Evolutionary conservation across 2,888 invertebrate genomes (phyloP).

Genomic region (Tetanocera ferruginea): DNA sequence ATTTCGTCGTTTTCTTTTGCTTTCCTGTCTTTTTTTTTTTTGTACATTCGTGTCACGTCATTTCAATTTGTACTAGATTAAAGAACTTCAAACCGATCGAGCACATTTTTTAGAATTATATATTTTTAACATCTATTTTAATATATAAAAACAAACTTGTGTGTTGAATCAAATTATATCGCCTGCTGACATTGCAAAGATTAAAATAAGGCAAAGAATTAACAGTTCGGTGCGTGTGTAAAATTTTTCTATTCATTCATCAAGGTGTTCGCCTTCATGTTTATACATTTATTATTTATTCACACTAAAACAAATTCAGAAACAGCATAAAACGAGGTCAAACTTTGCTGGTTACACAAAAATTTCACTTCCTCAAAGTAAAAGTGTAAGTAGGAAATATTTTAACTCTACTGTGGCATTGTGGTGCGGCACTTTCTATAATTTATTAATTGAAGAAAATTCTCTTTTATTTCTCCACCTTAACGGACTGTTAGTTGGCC

Average conservation of each 20-base stretch:
- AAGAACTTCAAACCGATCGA: background rate
- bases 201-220: too few relatives aligned
- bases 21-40: slow-evolving; percentile 6
- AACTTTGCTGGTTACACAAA: background rate
- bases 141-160: background rate
- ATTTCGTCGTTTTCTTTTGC: background rate
- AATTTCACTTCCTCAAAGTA: slow-evolving; percentile 51
- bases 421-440: background rate
- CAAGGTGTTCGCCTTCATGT: too few relatives aligned
- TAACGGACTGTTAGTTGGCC: background rate
- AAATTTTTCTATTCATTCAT: too few relatives aligned
- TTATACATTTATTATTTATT: too few relatives aligned
- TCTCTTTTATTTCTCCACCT: background rate
- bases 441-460: background rate
- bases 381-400: slow-evolving; percentile 57
- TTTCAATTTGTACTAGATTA: slow-evolving; percentile 15
- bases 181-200: too few relatives aligned
- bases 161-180: too few relatives aligned
- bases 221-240: too few relatives aligned
- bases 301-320: too few relatives aligned
- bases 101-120: background rate
- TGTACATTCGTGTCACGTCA: slow-evolving; percentile 12
- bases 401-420: background rate
- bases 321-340: background rate
- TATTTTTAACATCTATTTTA: background rate